phyloP scores from a whole-genome alignment of 2,888 invertebrate species.

The Platypus cylindrus region DNA sequence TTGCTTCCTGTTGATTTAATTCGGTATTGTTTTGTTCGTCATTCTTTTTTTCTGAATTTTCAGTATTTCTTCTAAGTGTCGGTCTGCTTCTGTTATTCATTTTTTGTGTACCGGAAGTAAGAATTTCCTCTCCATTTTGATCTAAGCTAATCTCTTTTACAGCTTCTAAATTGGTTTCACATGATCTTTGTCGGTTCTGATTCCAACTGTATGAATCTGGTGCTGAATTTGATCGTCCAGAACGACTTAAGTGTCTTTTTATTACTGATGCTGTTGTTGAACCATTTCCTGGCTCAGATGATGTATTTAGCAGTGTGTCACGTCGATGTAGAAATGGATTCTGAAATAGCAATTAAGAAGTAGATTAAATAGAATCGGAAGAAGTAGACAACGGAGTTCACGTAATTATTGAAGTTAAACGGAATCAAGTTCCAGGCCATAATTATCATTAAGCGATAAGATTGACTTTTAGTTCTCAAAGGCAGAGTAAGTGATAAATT shows the following conservation, averaged over 20 bases:
- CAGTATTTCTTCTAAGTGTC: too few relatives aligned
- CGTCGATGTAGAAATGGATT: slow-evolving; percentile 43
- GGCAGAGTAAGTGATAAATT: too few relatives aligned
- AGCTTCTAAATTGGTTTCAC: slow-evolving; percentile 21
- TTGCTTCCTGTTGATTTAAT: too few relatives aligned
- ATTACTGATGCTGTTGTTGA: too few relatives aligned
- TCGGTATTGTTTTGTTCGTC: too few relatives aligned
- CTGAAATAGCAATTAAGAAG: slow-evolving; percentile 27
- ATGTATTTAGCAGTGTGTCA: slow-evolving; percentile 24
- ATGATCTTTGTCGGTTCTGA: slow-evolving; percentile 25
- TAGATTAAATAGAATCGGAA: neutral
- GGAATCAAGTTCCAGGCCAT: too few relatives aligned
- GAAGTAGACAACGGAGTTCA: neutral
- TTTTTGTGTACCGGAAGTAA: neutral
- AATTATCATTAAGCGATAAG: too few relatives aligned
- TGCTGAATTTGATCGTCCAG: slow-evolving; percentile 64
- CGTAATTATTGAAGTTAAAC: neutral
- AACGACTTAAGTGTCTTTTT: slow-evolving; percentile 32
- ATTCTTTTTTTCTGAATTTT: too few relatives aligned
- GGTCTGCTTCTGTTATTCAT: slow-evolving; percentile 5
- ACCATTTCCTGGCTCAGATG: slow-evolving; percentile 20
- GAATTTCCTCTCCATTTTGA: slow-evolving; percentile 11
- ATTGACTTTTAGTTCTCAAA: too few relatives aligned
- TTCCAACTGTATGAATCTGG: slow-evolving; percentile 49
- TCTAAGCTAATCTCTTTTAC: slow-evolving; percentile 11